phyloP scores from a whole-genome alignment of 2,113 vertebrate genomes.

The Labeo catla region DNA sequence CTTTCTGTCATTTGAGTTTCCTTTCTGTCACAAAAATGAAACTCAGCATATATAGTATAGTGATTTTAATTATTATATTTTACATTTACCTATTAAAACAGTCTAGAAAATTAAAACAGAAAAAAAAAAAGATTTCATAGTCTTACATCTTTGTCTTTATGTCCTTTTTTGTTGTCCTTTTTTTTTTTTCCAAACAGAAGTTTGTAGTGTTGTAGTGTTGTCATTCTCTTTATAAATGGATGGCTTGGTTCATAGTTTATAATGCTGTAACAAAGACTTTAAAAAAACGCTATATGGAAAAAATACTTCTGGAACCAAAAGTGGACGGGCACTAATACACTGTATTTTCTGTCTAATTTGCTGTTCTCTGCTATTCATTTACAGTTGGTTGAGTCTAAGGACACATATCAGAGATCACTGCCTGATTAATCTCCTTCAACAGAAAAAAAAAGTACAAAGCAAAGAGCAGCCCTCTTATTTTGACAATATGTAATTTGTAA shows the following conservation, averaged over 20 bases:
- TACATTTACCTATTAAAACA: too few species aligned
- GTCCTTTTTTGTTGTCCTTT: too few species aligned
- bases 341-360: neutral
- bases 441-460: conserved; percentile 20
- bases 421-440: conserved; percentile 22
- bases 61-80: too few species aligned
- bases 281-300: neutral
- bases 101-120: too few species aligned
- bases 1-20: too few species aligned
- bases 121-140: too few species aligned
- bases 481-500: conserved; percentile 3
- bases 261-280: too few species aligned
- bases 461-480: neutral
- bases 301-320: neutral
- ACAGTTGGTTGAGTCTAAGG: neutral
- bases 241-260: too few species aligned
- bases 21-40: too few species aligned
- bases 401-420: conserved; percentile 10
- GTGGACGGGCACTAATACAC: neutral
- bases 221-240: neutral
- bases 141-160: too few species aligned
- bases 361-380: conserved; percentile 7
- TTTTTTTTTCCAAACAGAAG: too few species aligned
- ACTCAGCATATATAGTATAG: too few species aligned
- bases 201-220: neutral